These are phyloP conservation scores for Mobula birostris DNA, from an alignment of 2,113 vertebrate genomes.

Conservation along the genomic window DNA sequence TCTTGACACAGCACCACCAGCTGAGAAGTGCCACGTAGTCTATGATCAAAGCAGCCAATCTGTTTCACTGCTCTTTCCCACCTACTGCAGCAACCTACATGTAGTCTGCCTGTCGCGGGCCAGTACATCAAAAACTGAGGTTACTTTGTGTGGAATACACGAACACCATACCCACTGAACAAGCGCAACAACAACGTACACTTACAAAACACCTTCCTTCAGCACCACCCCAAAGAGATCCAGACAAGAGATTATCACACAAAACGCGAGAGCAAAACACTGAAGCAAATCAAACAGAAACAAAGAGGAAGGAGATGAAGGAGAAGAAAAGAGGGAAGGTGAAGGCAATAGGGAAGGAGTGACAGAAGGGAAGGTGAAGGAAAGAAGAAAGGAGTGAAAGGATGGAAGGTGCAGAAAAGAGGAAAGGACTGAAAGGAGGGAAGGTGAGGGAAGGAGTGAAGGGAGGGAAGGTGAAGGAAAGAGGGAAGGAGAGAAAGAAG, in stretches of 20 bases:
- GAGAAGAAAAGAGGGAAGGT: too few relatives aligned
- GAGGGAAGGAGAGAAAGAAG: too few relatives aligned
- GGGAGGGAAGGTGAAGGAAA: too few relatives aligned
- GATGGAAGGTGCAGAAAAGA: too few relatives aligned
- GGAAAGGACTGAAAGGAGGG: too few relatives aligned
- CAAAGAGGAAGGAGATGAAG: background rate
- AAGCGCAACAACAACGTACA: too few relatives aligned
- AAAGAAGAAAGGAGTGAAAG: too few relatives aligned
- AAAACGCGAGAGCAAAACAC: background rate
- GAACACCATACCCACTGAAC: background rate
- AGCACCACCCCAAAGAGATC: too few relatives aligned
- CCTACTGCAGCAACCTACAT: background rate
- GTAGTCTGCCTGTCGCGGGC: background rate
- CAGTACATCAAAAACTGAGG: background rate
- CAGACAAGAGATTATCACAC: too few relatives aligned
- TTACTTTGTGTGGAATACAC: background rate
- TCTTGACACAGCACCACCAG: background rate
- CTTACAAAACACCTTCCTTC: too few relatives aligned
- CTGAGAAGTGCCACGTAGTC: background rate
- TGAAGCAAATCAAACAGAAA: background rate
- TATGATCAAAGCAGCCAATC: background rate
- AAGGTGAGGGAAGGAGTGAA: too few relatives aligned
- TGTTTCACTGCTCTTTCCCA: background rate
- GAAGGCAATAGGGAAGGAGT: background rate
- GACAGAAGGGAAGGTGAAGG: background rate